These are phyloP conservation scores for Drymodes brunneopygia DNA, from an alignment of 2,113 vertebrate species.

Conservation along the genomic window DNA sequence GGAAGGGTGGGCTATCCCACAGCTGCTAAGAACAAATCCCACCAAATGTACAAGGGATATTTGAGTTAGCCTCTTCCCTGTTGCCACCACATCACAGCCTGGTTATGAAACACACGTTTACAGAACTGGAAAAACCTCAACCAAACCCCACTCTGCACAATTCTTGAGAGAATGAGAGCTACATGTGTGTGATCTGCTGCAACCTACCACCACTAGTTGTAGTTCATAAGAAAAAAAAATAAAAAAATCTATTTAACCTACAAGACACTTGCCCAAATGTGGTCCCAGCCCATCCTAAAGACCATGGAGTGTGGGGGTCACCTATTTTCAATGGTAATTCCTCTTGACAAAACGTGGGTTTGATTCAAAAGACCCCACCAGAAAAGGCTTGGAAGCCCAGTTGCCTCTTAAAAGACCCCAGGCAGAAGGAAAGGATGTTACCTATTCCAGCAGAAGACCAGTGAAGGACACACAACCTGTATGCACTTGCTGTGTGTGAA, in stretches of 20 bases:
- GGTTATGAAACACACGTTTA: background rate
- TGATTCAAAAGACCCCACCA: background rate
- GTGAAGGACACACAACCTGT: background rate
- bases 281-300: background rate
- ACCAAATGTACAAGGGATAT: background rate
- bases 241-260: background rate
- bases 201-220: background rate
- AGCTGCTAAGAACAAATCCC: background rate
- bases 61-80: background rate
- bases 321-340: background rate
- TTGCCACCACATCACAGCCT: background rate
- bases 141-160: background rate
- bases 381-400: background rate
- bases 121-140: background rate
- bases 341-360: background rate
- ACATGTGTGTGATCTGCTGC: fast-evolving
- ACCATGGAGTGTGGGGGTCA: background rate
- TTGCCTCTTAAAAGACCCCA: background rate
- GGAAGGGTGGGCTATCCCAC: background rate
- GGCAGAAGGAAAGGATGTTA: background rate
- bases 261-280: background rate
- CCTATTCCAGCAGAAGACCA: background rate
- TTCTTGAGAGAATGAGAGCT: background rate
- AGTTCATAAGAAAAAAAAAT: background rate
- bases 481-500: background rate